These are phyloP conservation scores for Archegozetes longisetosus DNA, from an alignment of 1,140 invertebrate species.

Conservation along the genomic window DNA sequence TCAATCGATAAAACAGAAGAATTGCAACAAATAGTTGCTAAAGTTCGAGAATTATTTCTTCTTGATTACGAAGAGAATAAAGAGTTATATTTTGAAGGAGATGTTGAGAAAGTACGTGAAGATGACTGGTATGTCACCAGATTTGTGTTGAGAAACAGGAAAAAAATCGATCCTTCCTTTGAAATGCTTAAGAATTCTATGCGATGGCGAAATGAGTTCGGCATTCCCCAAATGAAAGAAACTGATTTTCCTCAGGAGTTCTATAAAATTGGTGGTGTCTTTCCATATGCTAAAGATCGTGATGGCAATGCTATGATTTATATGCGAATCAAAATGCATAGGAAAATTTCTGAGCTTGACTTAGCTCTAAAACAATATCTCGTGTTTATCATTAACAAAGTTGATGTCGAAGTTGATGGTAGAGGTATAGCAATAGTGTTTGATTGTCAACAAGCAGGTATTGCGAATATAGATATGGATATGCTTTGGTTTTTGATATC, in stretches of 20 bases:
- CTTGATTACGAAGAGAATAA: slow-evolving; percentile 34
- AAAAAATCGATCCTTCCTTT: slow-evolving; percentile 9
- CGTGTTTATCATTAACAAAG: not conserved
- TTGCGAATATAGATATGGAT: slow-evolving; percentile 18
- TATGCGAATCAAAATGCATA: slow-evolving; percentile 16
- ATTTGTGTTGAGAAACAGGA: slow-evolving; percentile 16
- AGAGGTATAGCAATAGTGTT: slow-evolving; percentile 13
- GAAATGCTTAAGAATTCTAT: slow-evolving; percentile 28
- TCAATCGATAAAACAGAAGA: not conserved
- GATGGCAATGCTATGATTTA: slow-evolving; percentile 15
- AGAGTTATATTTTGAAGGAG: slow-evolving; percentile 21
- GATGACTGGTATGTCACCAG: slow-evolving; percentile 20
- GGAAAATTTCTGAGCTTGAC: slow-evolving; percentile 10
- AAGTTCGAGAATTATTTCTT: slow-evolving; percentile 2
- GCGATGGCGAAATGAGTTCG: slow-evolving; percentile 1
- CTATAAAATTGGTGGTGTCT: slow-evolving; percentile 13
- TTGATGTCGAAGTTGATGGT: slow-evolving; percentile 13
- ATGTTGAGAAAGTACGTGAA: slow-evolving; percentile 16
- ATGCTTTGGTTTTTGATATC: slow-evolving; percentile 16
- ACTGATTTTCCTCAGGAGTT: slow-evolving; percentile 17
- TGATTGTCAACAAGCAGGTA: slow-evolving; percentile 12
- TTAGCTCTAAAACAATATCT: slow-evolving; percentile 8
- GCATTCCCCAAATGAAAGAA: not conserved
- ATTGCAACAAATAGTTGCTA: not conserved
- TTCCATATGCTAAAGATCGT: slow-evolving; percentile 12